Conservation (phyloP, 1,140 invertebrate species). For the Aphidius gifuensis region DNA sequence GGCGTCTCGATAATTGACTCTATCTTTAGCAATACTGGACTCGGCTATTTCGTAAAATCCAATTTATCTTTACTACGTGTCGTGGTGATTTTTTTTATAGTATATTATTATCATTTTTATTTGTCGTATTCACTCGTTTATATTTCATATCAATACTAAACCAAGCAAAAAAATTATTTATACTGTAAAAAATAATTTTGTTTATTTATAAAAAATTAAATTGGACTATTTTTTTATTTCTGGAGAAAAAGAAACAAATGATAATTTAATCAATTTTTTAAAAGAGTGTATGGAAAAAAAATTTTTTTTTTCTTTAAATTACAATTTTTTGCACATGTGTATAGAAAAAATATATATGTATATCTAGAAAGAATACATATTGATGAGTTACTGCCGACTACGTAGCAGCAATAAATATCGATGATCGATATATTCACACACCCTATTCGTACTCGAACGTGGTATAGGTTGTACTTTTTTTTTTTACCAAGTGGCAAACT, state of each 20-base stretch:
- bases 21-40: conserved; percentile 23
- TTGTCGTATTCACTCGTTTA: no score
- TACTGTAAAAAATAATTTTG: no score
- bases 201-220: no score
- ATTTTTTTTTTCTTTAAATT: no score
- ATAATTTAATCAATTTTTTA: no score
- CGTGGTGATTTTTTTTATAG: conserved; percentile 6
- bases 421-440: conserved; percentile 40
- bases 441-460: conserved; percentile 31
- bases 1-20: conserved; percentile 29
- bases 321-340: no score
- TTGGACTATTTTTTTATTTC: no score
- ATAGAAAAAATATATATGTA: neutral
- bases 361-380: conserved; percentile 30
- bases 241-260: no score
- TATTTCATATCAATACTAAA: no score
- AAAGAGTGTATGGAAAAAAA: no score
- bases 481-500: no score
- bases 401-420: conserved; percentile 46
- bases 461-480: conserved; percentile 20
- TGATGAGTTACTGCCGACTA: conserved; percentile 35
- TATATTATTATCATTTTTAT: neutral
- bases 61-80: conserved; percentile 26
- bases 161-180: no score
- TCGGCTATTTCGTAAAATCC: conserved; percentile 16